A percentile compares a stretch with the other conserved stretches of the same genome.
Conservation (phyloP, 2,888 invertebrate genomes). For the Dicroscelio sp. region DNA sequence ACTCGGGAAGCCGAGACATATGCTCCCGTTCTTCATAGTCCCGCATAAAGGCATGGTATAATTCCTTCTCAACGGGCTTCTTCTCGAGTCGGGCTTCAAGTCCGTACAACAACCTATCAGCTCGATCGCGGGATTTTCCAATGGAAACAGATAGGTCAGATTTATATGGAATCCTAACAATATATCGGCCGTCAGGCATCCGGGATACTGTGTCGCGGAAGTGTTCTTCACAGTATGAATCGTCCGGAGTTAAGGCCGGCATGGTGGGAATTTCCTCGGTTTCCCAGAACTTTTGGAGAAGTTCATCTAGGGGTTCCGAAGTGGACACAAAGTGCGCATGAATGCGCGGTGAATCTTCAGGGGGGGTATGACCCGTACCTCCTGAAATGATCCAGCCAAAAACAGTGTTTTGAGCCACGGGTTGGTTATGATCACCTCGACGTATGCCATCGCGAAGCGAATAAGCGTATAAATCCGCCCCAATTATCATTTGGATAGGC, state of each 20-base stretch:
- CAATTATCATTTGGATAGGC: conserved; percentile 42
- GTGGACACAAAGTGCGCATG: too few relatives aligned
- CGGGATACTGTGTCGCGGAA: not conserved
- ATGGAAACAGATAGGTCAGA: not conserved
- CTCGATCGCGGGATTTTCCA: not conserved
- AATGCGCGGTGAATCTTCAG: too few relatives aligned
- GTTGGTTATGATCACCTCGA: not conserved
- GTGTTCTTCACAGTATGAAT: not conserved
- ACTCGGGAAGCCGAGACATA: not conserved
- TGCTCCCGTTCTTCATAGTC: conserved; percentile 9
- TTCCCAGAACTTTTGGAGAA: not conserved
- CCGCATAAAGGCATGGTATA: not conserved
- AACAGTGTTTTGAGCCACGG: conserved; percentile 30
- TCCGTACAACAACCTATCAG: not conserved
- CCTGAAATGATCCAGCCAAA: conserved; percentile 30
- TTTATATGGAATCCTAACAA: not conserved
- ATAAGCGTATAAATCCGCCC: conserved; percentile 30
- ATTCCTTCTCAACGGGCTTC: not conserved
- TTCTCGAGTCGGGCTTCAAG: conserved; percentile 17
- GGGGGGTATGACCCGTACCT: too few relatives aligned
- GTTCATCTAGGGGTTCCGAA: too few relatives aligned
- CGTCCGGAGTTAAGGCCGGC: not conserved
- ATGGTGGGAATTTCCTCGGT: not conserved
- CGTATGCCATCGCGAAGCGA: not conserved
- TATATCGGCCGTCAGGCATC: not conserved